Percentiles rank a stretch among this genome's conserved stretches.
phyloP scores from a whole-genome alignment of 2,113 vertebrate genomes.

The Myrmecobius fasciatus region DNA sequence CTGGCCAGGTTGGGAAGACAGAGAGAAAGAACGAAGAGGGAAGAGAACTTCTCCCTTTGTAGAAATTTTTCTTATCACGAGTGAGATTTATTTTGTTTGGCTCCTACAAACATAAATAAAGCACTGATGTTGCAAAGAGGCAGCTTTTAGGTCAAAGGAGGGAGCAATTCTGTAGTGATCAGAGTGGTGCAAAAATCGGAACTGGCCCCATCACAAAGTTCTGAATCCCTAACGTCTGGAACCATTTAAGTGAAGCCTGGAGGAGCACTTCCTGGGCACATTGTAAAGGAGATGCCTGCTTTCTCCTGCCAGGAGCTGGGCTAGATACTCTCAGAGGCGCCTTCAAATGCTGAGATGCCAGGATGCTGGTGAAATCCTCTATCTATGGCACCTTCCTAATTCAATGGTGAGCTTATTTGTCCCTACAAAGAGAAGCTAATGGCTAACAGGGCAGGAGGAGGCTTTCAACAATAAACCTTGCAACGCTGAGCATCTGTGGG shows the following conservation, averaged over 20 bases:
- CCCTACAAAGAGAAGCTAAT: neutral
- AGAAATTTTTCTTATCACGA: neutral
- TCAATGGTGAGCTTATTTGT: too few species aligned
- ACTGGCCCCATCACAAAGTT: neutral
- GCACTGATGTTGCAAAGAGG: neutral
- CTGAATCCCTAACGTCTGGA: too few species aligned
- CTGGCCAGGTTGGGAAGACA: neutral
- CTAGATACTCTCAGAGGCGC: neutral
- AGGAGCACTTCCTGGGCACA: neutral
- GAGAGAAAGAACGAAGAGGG: neutral
- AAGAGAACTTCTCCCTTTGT: neutral
- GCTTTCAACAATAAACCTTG: neutral
- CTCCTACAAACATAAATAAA: neutral
- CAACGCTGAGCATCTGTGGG: neutral
- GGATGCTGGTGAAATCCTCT: neutral
- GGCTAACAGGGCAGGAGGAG: neutral
- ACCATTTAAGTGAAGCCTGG: too few species aligned
- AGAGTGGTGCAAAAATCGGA: neutral
- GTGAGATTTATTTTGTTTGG: neutral
- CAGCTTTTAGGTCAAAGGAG: neutral
- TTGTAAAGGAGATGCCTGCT: neutral
- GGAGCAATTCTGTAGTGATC: neutral
- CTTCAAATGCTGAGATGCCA: neutral
- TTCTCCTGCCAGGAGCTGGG: neutral
- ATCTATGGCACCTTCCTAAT: neutral